A percentile compares a stretch with the other conserved stretches of the same genome.
These are phyloP conservation scores for Macroglossus sobrinus DNA, from an alignment of 2,113 vertebrate species.

Conservation along the genomic window DNA sequence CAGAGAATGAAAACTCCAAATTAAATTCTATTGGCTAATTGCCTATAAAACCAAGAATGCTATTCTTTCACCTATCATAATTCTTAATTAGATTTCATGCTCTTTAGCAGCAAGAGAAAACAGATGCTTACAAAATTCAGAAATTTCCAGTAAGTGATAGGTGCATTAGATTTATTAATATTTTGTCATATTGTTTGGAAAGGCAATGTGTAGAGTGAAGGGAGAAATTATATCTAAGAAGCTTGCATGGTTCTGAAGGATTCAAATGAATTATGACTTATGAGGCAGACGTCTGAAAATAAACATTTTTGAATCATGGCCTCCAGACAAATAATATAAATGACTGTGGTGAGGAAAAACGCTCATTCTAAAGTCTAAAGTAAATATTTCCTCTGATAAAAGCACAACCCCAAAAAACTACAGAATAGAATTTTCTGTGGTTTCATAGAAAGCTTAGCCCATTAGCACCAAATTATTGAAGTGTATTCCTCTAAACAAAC, in stretches of 20 bases:
- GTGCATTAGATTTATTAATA: not conserved
- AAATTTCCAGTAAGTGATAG: not conserved
- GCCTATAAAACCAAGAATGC: not conserved
- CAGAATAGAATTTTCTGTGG: not conserved
- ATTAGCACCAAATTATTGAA: not conserved
- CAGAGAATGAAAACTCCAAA: not conserved
- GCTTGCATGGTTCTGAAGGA: not conserved
- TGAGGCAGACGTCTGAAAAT: not conserved
- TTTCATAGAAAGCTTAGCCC: not conserved
- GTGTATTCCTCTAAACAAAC: not conserved
- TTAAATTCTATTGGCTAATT: slow-evolving; percentile 3
- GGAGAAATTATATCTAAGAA: not conserved
- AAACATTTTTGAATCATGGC: not conserved
- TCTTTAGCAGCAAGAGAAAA: slow-evolving; percentile 22
- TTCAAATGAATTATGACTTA: not conserved
- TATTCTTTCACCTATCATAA: not conserved
- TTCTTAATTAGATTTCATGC: not conserved
- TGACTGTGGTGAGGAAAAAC: not conserved
- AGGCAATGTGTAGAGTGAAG: not conserved
- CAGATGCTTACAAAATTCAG: not conserved
- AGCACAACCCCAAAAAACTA: not conserved
- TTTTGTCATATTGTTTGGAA: slow-evolving; percentile 18
- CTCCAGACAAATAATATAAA: not conserved
- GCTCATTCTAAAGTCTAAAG: not conserved
- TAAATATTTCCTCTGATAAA: not conserved